Percentiles rank a stretch among this genome's conserved stretches.
phyloP scores from a whole-genome alignment of 2,888 invertebrate species.

The Dendrolimus houi region DNA sequence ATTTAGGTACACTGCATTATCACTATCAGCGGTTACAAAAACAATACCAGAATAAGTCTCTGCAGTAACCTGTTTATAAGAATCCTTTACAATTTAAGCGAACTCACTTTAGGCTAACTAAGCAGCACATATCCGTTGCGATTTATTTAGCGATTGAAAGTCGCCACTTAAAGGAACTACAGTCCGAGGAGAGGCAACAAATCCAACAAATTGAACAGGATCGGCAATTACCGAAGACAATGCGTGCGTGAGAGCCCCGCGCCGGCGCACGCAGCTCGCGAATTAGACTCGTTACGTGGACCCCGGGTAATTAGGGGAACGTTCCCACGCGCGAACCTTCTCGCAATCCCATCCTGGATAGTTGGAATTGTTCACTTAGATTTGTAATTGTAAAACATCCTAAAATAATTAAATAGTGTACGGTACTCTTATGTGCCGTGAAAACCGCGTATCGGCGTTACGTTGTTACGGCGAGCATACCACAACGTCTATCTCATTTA shows the following conservation, averaged over 20 bases:
- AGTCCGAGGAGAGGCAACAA: constrained; percentile 65
- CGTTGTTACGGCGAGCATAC: no score
- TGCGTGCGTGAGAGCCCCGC: constrained; percentile 70
- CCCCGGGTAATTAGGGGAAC: constrained; percentile 63
- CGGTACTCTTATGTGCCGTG: no score
- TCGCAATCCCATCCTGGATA: constrained; percentile 26
- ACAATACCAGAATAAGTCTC: no score
- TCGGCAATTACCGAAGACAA: constrained; percentile 75
- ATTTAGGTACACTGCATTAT: no score
- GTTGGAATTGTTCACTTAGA: constrained; percentile 17
- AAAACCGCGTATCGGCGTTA: no score
- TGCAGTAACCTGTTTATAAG: no score
- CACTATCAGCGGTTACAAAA: no score
- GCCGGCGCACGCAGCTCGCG: constrained; percentile 68
- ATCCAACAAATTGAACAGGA: constrained; percentile 71
- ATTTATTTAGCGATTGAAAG: constrained; percentile 70
- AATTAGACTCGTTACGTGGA: constrained; percentile 71
- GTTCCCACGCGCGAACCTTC: constrained; percentile 55
- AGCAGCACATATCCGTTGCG: constrained; percentile 29
- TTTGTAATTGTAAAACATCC: no score
- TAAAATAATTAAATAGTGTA: no score
- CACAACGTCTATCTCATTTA: no score
- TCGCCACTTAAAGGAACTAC: constrained; percentile 74
- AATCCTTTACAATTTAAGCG: background rate
- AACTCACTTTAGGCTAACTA: background rate